phyloP scores from a whole-genome alignment of 2,888 invertebrate species.

The Criorhina ranunculi region DNA sequence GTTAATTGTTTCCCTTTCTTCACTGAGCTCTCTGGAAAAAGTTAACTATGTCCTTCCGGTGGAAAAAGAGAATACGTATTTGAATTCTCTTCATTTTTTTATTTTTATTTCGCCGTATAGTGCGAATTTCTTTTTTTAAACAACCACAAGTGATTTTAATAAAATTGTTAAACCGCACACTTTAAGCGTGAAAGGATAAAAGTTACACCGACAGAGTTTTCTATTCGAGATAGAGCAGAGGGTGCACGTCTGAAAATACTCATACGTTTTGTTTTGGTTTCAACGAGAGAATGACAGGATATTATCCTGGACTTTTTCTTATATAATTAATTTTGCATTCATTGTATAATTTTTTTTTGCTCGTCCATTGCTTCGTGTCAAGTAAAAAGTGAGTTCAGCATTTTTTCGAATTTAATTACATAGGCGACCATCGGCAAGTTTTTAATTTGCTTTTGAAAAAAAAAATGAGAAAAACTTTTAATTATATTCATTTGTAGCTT shows the following conservation, averaged over 20 bases:
- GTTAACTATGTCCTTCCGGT: constrained; percentile 57
- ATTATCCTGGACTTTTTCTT: constrained; percentile 36
- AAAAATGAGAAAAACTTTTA: constrained; percentile 48
- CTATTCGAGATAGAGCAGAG: too few species aligned
- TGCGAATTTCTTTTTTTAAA: constrained; percentile 32
- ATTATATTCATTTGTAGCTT: constrained; percentile 56
- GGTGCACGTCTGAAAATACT: constrained; percentile 18
- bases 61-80: neutral
- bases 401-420: constrained; percentile 59
- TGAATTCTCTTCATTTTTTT: constrained; percentile 30
- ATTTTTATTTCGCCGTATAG: neutral
- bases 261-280: constrained; percentile 55
- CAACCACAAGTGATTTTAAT: constrained; percentile 53
- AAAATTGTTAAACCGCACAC: constrained; percentile 30
- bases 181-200: constrained; percentile 1
- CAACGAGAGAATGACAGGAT: constrained; percentile 47
- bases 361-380: neutral
- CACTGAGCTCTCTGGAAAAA: constrained; percentile 17
- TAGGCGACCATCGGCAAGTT: constrained; percentile 56
- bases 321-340: constrained; percentile 57
- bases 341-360: constrained; percentile 31
- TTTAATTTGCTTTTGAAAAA: constrained; percentile 57
- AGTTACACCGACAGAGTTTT: neutral
- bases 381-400: constrained; percentile 49
- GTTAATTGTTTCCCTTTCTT: constrained; percentile 51